Evolutionary conservation across 2,113 vertebrate genomes (phyloP).

Genomic region (Malurus melanocephalus): DNA sequence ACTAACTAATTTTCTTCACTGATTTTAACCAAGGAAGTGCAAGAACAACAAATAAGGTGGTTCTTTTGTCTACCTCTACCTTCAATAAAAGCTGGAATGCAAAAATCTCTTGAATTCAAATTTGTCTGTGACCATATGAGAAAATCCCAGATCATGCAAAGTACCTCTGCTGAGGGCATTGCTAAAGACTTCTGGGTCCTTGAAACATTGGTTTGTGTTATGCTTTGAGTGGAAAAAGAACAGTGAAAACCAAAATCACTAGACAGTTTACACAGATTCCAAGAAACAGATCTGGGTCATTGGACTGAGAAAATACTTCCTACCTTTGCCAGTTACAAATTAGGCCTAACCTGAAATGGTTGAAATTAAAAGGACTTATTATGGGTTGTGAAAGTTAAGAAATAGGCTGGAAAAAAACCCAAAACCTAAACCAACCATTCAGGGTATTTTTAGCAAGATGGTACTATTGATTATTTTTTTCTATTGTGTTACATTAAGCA

Average conservation of each 20-base stretch:
- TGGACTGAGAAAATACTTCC: background rate
- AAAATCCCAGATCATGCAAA: background rate
- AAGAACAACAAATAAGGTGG: background rate
- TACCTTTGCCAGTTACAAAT: background rate
- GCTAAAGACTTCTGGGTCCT: background rate
- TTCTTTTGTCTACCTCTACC: background rate
- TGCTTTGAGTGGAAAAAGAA: background rate
- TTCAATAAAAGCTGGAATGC: background rate
- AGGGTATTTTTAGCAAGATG: background rate
- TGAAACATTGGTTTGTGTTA: background rate
- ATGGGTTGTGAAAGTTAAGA: background rate
- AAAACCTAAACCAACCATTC: background rate
- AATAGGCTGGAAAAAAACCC: background rate
- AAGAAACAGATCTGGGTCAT: background rate
- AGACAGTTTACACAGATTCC: background rate
- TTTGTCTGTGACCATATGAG: background rate
- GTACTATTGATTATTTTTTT: background rate
- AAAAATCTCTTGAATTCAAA: background rate
- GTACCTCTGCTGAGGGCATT: background rate
- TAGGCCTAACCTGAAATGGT: background rate
- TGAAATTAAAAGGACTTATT: background rate
- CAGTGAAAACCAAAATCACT: background rate
- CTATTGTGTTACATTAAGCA: background rate
- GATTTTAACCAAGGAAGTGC: background rate
- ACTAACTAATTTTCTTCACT: background rate